Evolutionary conservation across 2,113 vertebrate genomes (phyloP).

Genomic region (Corythoichthys haematopterus): DNA sequence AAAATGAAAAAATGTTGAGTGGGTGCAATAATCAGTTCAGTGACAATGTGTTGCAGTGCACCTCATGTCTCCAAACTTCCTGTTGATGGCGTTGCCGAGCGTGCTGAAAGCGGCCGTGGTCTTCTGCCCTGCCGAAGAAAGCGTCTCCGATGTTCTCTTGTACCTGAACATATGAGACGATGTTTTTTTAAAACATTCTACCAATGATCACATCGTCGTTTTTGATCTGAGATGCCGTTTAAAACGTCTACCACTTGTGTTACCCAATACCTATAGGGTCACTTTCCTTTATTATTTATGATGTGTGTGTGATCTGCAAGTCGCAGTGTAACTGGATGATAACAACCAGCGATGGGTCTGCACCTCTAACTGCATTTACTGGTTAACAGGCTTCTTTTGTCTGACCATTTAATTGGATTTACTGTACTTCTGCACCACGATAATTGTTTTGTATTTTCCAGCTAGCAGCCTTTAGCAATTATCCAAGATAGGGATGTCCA

Average conservation of each 20-base stretch:
- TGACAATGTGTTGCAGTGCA: conserved; percentile 46
- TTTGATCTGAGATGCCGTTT: background rate
- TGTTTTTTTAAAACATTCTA: background rate
- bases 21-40: background rate
- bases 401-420: background rate
- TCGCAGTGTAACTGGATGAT: conserved; percentile 59
- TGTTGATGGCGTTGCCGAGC: conserved; percentile 86
- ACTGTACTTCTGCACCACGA: background rate
- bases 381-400: background rate
- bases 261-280: conserved; percentile 8
- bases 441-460: background rate
- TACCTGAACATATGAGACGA: conserved; percentile 72
- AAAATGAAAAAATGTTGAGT: too few relatives aligned
- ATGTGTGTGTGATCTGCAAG: conserved; percentile 43
- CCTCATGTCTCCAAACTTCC: conserved; percentile 96
- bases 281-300: conserved; percentile 60
- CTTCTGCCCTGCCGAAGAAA: conserved; percentile 89
- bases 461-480: background rate
- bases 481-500: too few relatives aligned
- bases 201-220: background rate
- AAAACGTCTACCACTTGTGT: background rate
- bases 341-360: background rate
- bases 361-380: background rate
- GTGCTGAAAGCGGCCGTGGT: conserved; percentile 90
- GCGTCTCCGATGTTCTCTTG: conserved; percentile 92